Evolutionary conservation across 2,797 vertebrate genomes (phyloP).

Genomic region (Monodelphis domestica): DNA sequence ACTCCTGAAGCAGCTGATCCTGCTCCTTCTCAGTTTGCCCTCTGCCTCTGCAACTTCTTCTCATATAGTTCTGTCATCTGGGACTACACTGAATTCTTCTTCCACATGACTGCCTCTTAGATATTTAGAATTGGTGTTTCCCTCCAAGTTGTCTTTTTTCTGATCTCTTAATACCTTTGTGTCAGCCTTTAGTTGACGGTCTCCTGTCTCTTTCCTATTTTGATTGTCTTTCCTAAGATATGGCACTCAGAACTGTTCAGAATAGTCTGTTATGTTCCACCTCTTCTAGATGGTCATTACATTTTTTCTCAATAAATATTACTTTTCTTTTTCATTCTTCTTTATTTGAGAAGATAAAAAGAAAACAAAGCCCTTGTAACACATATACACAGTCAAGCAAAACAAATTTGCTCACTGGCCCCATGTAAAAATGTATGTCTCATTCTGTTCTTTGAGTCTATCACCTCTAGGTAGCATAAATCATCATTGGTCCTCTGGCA

Average conservation of each 20-base stretch:
- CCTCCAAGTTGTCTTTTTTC: neutral
- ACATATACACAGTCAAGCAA: neutral
- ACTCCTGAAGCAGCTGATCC: neutral
- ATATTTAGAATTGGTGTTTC: neutral
- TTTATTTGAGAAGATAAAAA: neutral
- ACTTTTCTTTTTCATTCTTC: neutral
- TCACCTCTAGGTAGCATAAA: neutral
- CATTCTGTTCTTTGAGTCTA: neutral
- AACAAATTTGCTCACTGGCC: neutral
- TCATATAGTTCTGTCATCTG: neutral
- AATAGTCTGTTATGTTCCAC: neutral
- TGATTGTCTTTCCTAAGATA: neutral
- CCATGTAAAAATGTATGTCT: neutral
- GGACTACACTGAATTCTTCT: neutral
- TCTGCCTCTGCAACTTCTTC: neutral
- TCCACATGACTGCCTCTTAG: neutral
- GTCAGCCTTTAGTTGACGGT: neutral
- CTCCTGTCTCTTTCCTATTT: neutral
- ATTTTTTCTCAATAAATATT: neutral
- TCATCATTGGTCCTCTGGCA: neutral
- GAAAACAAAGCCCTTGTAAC: neutral
- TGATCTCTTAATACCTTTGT: neutral
- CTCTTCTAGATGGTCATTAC: neutral
- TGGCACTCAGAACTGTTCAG: neutral
- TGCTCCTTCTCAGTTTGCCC: neutral